These are phyloP conservation scores for Gymnocephalus cernua DNA, from an alignment of 2,113 vertebrate genomes.

Conservation along the genomic window DNA sequence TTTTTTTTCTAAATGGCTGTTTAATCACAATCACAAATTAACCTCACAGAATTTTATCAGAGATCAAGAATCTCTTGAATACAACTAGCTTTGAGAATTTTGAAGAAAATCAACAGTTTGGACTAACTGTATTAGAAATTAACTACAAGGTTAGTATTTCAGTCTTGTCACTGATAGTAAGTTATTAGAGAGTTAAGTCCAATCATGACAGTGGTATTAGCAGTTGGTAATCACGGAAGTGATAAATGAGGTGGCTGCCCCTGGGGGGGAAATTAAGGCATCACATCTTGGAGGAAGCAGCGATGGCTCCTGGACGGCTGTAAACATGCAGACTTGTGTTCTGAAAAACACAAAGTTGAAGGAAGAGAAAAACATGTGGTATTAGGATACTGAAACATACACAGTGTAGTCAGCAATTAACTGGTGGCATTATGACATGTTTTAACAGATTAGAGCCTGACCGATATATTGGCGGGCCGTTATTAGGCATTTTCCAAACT, in stretches of 20 bases:
- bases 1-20: neutral
- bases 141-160: neutral
- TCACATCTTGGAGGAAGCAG: slow-evolving; percentile 83
- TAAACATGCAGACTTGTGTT: slow-evolving; percentile 72
- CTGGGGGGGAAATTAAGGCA: neutral
- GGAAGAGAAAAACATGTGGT: neutral
- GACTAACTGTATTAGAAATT: neutral
- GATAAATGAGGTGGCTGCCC: neutral
- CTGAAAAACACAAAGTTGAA: slow-evolving; percentile 52
- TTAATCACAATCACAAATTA: slow-evolving; percentile 1
- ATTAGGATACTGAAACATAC: neutral
- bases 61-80: neutral
- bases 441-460: no score
- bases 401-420: neutral
- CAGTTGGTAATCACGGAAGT: neutral
- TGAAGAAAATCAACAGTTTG: neutral
- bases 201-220: slow-evolving; percentile 3
- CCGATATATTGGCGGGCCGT: no score
- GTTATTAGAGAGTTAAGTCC: neutral
- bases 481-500: no score
- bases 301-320: slow-evolving; percentile 72
- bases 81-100: neutral
- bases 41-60: neutral
- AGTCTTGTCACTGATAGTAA: neutral
- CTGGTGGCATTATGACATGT: neutral